Conservation (phyloP, 2,113 vertebrate species). For the Entomyzon cyanotis region DNA sequence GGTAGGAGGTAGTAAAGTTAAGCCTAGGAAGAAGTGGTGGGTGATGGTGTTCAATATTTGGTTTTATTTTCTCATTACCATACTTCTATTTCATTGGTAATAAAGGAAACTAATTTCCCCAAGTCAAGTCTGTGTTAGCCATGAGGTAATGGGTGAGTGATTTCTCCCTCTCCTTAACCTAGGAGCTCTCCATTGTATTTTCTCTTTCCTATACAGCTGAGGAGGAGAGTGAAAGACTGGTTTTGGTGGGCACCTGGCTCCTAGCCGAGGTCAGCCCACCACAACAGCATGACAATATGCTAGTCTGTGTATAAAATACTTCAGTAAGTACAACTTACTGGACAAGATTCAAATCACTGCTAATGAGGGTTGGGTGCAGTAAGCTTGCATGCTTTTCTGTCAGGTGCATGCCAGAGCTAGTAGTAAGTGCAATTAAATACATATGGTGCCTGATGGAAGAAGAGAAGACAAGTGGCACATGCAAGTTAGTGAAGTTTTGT, state of each 20-base stretch:
- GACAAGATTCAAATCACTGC: background rate
- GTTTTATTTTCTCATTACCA: background rate
- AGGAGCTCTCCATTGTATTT: background rate
- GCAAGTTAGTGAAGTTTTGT: background rate
- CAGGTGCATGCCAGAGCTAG: background rate
- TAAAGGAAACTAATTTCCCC: background rate
- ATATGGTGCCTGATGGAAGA: background rate
- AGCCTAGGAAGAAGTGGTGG: background rate
- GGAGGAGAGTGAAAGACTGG: background rate
- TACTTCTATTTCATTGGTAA: background rate
- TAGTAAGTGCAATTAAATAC: background rate
- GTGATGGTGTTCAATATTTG: background rate
- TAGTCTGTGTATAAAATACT: background rate
- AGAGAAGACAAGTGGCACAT: background rate
- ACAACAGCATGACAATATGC: background rate
- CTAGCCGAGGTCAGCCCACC: background rate
- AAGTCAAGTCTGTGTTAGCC: background rate
- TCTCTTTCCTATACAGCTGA: background rate
- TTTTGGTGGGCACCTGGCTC: background rate
- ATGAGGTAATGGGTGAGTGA: background rate
- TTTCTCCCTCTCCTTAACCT: background rate
- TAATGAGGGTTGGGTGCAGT: background rate
- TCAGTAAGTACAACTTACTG: background rate
- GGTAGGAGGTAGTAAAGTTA: background rate
- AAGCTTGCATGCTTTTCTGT: background rate